Conservation (phyloP, 2,888 invertebrate species). For the Pseudococcus longispinus region DNA sequence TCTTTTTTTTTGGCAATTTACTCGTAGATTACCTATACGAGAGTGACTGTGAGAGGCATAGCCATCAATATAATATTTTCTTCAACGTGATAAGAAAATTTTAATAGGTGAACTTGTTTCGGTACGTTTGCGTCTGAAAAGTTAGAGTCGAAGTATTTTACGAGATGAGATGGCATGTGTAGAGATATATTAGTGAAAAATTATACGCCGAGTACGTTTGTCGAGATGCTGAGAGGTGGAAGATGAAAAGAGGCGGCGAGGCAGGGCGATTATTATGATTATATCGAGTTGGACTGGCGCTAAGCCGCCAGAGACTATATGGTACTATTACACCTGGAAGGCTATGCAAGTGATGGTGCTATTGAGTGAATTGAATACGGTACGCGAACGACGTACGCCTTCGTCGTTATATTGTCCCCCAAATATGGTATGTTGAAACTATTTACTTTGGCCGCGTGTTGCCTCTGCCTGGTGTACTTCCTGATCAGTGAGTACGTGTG, state of each 20-base stretch:
- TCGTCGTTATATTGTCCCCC: conserved; percentile 43
- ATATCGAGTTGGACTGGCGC: conserved; percentile 40
- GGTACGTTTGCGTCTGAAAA: background rate
- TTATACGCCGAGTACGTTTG: background rate
- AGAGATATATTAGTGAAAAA: background rate
- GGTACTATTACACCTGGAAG: conserved; percentile 49
- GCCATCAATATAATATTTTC: background rate
- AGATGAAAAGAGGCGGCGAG: background rate
- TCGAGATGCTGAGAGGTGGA: background rate
- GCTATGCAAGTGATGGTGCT: background rate
- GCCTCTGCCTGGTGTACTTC: conserved; percentile 33
- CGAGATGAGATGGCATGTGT: background rate
- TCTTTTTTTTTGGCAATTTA: background rate
- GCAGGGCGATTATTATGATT: conserved; percentile 40
- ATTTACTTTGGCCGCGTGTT: conserved; percentile 54
- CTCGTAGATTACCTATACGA: background rate
- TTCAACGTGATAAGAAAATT: background rate
- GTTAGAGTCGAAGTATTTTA: no score
- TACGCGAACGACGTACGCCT: background rate
- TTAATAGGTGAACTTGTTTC: background rate
- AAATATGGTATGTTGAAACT: conserved; percentile 57
- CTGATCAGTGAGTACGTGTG: conserved; percentile 27
- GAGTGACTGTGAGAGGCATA: background rate
- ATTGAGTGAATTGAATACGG: background rate
- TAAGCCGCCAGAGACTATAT: conserved; percentile 42